Conservation (phyloP, 2,888 invertebrate species). For the Troilus luridus region DNA sequence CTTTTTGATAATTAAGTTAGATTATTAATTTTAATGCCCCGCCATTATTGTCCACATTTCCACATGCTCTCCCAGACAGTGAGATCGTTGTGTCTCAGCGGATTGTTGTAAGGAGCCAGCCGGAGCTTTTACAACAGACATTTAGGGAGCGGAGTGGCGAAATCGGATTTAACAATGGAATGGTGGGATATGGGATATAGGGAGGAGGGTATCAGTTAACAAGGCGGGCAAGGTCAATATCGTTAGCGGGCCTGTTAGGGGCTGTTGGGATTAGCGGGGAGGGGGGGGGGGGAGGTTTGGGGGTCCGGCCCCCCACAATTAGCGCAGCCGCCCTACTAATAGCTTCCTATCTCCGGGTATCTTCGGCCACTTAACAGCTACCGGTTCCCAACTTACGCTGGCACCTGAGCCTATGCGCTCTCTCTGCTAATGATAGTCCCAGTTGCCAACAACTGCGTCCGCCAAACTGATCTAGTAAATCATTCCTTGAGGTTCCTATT, state of each 20-base stretch:
- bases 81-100: neutral
- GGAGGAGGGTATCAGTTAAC: conserved; percentile 48
- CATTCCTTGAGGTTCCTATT: neutral
- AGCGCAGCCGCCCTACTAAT: conserved; percentile 35
- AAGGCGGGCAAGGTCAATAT: conserved; percentile 42
- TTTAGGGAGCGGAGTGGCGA: conserved; percentile 5
- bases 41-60: neutral
- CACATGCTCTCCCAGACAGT: neutral
- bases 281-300: conserved; percentile 35
- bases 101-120: neutral
- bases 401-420: conserved; percentile 16
- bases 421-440: neutral
- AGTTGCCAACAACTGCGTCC: conserved; percentile 1
- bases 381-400: conserved; percentile 36
- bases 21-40: neutral
- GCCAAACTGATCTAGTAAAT: neutral
- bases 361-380: conserved; percentile 43
- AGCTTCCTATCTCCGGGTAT: conserved; percentile 41
- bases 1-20: no score
- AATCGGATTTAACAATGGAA: conserved; percentile 49
- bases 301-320: conserved; percentile 37
- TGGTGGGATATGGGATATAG: conserved; percentile 46
- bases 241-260: conserved; percentile 31
- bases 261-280: conserved; percentile 40
- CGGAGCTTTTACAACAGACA: conserved; percentile 2